Evolutionary conservation across 2,888 invertebrate genomes (phyloP).

Genomic region (Gasteruption jaculator): DNA sequence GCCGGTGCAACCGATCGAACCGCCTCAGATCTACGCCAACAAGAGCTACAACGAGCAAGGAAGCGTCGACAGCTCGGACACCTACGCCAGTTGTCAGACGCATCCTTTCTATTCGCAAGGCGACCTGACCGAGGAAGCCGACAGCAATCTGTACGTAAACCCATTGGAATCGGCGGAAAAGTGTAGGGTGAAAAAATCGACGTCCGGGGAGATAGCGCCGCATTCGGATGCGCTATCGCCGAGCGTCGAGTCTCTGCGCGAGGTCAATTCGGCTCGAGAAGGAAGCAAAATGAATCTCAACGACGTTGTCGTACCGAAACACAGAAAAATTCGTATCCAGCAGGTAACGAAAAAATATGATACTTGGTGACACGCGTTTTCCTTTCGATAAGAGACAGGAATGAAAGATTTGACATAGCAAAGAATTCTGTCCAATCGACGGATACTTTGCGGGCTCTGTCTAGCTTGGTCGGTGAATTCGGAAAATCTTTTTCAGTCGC

Average conservation of each 20-base stretch:
- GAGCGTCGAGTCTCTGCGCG: slow-evolving; percentile 54
- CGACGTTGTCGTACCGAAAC: slow-evolving; percentile 73
- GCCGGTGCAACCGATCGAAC: slow-evolving; percentile 25
- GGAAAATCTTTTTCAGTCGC: slow-evolving; percentile 25
- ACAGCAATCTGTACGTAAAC: slow-evolving; percentile 85
- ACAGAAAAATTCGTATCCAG: slow-evolving; percentile 82
- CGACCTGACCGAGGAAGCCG: slow-evolving; percentile 69
- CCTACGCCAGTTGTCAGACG: slow-evolving; percentile 94
- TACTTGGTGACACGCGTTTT: no score
- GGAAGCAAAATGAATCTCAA: slow-evolving; percentile 57
- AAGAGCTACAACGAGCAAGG: slow-evolving; percentile 50
- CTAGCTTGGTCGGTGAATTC: no score
- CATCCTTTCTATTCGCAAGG: slow-evolving; percentile 75
- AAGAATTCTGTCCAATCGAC: no score
- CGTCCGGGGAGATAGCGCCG: slow-evolving; percentile 73
- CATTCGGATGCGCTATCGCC: slow-evolving; percentile 40
- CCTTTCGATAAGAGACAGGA: no score
- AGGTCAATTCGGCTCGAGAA: slow-evolving; percentile 39
- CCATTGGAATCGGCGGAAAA: slow-evolving; percentile 66
- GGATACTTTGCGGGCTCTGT: no score
- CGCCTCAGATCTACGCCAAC: slow-evolving; percentile 33
- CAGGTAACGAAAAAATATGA: no score
- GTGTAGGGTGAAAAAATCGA: slow-evolving; percentile 68
- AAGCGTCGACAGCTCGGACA: slow-evolving; percentile 76
- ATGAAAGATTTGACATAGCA: no score